Evolutionary conservation across 2,113 vertebrate genomes (phyloP).

Genomic region (Poeciliopsis retropinna): DNA sequence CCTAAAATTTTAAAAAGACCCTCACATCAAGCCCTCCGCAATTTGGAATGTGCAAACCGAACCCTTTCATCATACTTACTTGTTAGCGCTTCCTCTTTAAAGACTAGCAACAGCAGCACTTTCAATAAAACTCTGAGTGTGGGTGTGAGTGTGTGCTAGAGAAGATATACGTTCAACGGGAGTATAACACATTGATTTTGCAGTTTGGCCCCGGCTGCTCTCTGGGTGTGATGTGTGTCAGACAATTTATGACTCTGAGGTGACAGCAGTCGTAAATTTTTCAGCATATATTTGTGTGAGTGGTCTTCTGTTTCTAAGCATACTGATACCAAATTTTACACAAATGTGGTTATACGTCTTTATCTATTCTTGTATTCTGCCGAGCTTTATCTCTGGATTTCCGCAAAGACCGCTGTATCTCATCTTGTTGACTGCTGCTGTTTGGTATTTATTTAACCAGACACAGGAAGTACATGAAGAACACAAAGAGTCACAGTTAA

Average conservation of each 20-base stretch:
- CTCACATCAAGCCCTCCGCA: background rate
- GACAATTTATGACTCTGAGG: conserved; percentile 48
- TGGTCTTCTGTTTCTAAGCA: background rate
- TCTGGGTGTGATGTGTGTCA: conserved; percentile 51
- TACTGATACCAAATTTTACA: background rate
- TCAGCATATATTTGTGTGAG: conserved; percentile 15
- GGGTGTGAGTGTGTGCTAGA: background rate
- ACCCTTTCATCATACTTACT: conserved; percentile 23
- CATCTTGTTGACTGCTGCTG: conserved; percentile 40
- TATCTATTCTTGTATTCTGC: conserved; percentile 10
- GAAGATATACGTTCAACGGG: conserved; percentile 22
- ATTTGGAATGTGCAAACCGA: conserved; percentile 13
- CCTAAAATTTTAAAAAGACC: conserved; percentile 30
- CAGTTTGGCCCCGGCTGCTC: conserved; percentile 18
- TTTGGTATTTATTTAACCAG: conserved; percentile 53
- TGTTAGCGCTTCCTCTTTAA: conserved; percentile 27
- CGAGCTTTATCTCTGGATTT: conserved; percentile 36
- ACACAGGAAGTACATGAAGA: conserved; percentile 34
- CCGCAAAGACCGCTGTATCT: conserved; percentile 40
- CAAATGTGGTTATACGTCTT: background rate
- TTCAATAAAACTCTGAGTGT: conserved; percentile 22
- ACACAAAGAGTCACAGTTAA: conserved; percentile 48
- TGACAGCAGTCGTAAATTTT: conserved; percentile 49
- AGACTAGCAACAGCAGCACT: conserved; percentile 15
- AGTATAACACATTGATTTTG: conserved; percentile 65